Conservation (phyloP, 1,140 invertebrate species). For the Drosophila kanapiae region DNA sequence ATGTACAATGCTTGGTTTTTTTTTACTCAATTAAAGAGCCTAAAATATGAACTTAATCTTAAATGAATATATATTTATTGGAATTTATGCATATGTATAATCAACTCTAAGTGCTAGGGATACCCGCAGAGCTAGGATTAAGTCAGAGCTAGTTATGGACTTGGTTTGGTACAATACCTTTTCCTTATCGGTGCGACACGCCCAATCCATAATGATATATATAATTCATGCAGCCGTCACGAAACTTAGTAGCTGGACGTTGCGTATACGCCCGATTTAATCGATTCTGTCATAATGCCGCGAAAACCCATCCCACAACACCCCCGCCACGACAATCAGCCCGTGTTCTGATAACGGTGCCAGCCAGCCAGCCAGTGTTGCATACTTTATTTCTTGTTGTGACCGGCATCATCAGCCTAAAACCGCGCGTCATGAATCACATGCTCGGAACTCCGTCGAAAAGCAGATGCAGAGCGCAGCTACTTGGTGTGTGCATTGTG, state of each 20-base stretch:
- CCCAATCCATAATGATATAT: conserved; percentile 53
- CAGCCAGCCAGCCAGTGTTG: conserved; percentile 9
- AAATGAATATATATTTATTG: no score
- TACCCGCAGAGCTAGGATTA: not conserved
- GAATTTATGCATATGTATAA: not conserved
- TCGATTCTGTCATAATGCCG: conserved; percentile 53
- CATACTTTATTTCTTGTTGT: not conserved
- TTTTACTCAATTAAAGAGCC: no score
- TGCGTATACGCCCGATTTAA: conserved; percentile 46
- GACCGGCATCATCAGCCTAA: conserved; percentile 12
- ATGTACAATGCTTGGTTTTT: no score
- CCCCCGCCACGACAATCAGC: conserved; percentile 6
- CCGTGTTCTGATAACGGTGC: conserved; percentile 21
- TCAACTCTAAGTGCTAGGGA: not conserved
- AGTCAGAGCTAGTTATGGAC: not conserved
- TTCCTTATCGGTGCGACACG: conserved; percentile 28
- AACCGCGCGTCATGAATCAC: conserved; percentile 64
- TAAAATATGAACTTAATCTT: no score
- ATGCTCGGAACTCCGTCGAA: conserved; percentile 35
- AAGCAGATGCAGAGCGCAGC: conserved; percentile 42
- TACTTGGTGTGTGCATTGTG: conserved; percentile 32
- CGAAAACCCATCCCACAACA: not conserved
- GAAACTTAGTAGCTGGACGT: conserved; percentile 35
- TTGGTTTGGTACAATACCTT: not conserved
- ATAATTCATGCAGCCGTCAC: conserved; percentile 35